Percentiles rank a stretch among this genome's conserved stretches.
Evolutionary conservation across 1,140 invertebrate genomes (phyloP).

Genomic region (Drosophila nebulosa): DNA sequence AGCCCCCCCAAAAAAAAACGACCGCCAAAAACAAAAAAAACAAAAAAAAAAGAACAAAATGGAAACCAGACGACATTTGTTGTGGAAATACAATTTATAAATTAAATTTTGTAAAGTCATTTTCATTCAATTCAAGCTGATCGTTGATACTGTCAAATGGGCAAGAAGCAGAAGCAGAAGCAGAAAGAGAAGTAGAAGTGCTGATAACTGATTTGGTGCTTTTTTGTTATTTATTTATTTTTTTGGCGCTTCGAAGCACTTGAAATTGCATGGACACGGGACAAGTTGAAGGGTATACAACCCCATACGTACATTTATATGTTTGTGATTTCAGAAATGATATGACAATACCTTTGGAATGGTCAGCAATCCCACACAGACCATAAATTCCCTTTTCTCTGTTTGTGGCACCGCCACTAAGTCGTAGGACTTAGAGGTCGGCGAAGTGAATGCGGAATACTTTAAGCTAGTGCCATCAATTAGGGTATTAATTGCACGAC

Average conservation of each 20-base stretch:
- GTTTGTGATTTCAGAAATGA: slow-evolving; percentile 48
- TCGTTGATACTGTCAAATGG: slow-evolving; percentile 68
- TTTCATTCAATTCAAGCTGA: slow-evolving; percentile 33
- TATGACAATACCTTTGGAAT: slow-evolving; percentile 20
- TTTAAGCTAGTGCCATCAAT: slow-evolving; percentile 66
- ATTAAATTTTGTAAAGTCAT: slow-evolving; percentile 67
- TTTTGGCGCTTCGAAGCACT: slow-evolving; percentile 29
- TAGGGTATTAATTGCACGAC: slow-evolving; percentile 60
- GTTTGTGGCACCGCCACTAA: slow-evolving; percentile 58
- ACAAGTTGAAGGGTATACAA: slow-evolving; percentile 52
- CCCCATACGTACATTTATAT: slow-evolving; percentile 23
- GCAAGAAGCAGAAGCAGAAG: slow-evolving; percentile 11
- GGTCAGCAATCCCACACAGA: slow-evolving; percentile 41
- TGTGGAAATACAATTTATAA: slow-evolving; percentile 50
- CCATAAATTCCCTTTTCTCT: slow-evolving; percentile 44
- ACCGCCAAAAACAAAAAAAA: slow-evolving; percentile 42
- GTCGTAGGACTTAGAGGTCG: slow-evolving; percentile 62
- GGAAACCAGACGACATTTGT: slow-evolving; percentile 13
- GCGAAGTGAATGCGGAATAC: slow-evolving; percentile 14
- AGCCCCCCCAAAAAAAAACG: not conserved
- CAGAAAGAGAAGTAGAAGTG: slow-evolving; percentile 33
- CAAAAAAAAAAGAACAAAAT: slow-evolving; percentile 21
- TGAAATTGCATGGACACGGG: slow-evolving; percentile 39
- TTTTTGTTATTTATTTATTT: not conserved
- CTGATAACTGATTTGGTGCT: slow-evolving; percentile 35